Base-by-base conservation (phyloP, 2,113 vertebrate genomes). In the Casuarius casuarius region DNA sequence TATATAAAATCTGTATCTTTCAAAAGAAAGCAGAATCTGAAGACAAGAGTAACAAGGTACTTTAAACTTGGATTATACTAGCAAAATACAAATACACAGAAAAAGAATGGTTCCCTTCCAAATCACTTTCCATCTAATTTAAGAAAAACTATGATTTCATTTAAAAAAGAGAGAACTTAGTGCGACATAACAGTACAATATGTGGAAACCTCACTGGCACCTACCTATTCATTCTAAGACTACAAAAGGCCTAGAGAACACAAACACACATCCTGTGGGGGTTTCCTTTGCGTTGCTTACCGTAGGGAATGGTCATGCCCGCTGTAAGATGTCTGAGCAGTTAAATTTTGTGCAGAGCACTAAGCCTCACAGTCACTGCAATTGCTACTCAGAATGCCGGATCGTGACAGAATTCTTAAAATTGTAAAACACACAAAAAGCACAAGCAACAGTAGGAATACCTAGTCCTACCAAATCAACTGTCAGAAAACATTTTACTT, bases 201-300 rank as follows among this genome's bases (percentile, higher is more conserved):
- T 22, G 7, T 93, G 83, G 94, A 96, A 96, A 89, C n/a, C 9
- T 51, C 48, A 5, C 16, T 92, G 77, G 48, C 80, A 92, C 49
- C 8, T 82, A 26, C 44, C 74, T 89, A 84, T 52, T 86, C 78
- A 74, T 89, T 68, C 40, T 56, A 78, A n/a, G 51, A 87, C 80
- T 94, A 86, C n/a, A 86, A 72, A 84, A 86, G n/a, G 52, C 77
- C 61, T 58, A 85, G 38, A 77, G 40, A 87, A 76, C 22, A 49
- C 48, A 95, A 87, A 54, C 66, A 48, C 22, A 84, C 68, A 86
- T 92, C 83, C 90, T 92, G 79, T 17, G 58, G 44, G 61, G 28
- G 93, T 92, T 96, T 72, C 67, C 76, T 89, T 89, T 81, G 76
- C 70, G 67, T 63, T 93, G 70, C 71, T 88, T 93, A 51, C 33